Percentiles rank a stretch among this genome's conserved stretches.
Evolutionary conservation across 1,140 invertebrate species (phyloP).

Genomic region (Drosophila ficusphila): DNA sequence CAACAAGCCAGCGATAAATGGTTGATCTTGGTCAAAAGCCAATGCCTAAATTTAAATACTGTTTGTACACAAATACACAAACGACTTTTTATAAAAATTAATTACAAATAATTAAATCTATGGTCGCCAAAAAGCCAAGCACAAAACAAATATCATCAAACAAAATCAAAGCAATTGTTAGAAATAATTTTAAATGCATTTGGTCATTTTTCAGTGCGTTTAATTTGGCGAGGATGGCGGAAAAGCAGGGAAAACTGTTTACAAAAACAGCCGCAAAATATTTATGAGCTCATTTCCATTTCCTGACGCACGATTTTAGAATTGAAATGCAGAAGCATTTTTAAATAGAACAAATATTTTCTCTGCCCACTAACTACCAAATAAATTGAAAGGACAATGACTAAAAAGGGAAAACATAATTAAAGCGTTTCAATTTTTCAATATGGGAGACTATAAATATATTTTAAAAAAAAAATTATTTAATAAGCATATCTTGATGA

Average conservation of each 20-base stretch:
- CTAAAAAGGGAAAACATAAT: conserved; percentile 1
- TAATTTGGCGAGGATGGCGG: conserved; percentile 2
- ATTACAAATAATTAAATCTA: conserved; percentile 16
- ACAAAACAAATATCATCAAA: conserved; percentile 9
- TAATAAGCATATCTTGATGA: conserved; percentile 1
- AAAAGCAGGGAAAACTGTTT: conserved; percentile 21
- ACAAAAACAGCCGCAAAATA: conserved; percentile 32
- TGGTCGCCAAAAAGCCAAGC: not conserved
- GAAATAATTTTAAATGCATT: not conserved
- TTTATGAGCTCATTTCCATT: conserved; percentile 41
- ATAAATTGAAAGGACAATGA: not conserved
- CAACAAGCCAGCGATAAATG: conserved; percentile 18
- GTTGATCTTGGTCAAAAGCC: not conserved
- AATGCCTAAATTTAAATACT: not conserved
- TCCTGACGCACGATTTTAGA: conserved; percentile 23
- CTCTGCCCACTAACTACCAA: conserved; percentile 14
- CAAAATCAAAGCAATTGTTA: conserved; percentile 3
- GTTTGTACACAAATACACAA: not conserved
- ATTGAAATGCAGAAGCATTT: conserved; percentile 41
- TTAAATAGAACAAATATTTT: conserved; percentile 27
- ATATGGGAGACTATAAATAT: conserved; percentile 1
- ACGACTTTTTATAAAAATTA: not conserved
- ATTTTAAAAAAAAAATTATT: conserved; percentile 14
- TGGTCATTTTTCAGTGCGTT: conserved; percentile 24
- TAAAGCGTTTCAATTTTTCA: not conserved